Evolutionary conservation across 2,797 vertebrate species (phyloP), one percentile per base, ranked within the genome.

Genomic region (Darevskia mixta): DNA sequence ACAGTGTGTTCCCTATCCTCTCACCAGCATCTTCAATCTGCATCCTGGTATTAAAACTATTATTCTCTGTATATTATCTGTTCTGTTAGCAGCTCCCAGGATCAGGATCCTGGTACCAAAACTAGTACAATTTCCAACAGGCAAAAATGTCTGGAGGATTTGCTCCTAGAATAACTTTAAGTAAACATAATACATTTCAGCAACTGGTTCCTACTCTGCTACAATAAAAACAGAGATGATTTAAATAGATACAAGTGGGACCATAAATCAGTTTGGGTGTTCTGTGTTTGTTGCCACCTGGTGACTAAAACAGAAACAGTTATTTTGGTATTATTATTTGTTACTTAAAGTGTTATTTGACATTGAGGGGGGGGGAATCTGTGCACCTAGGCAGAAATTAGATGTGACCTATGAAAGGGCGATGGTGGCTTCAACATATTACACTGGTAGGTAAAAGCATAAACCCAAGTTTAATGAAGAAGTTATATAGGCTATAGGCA

Each of bases 241-340:
- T 55, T 2, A 17, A 25, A 73, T 32, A 55, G 23, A 58, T 27
- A 75, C 8, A 58, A 75, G 10, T 29, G n/a, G 23, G 23, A 8
- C 7, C 32, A 35, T 18, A 27, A 41, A 75, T 75, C 49, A 75
- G 23, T 78, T 32, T 78, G 76, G 43, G 29, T 66, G 20, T 29
- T 85, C 76, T 76, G 10, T 15, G 25, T 78, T 43, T 77, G 35
- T 85, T 77, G 38, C 17, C 73, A 85, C 58, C 35, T 78, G 84
- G 84, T 49, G 61, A 78, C 41, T 78, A 35, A 67, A 86, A 86
- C 38, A 61, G 41, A 45, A 67, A 86, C 77, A 43, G 15, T 66
- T 77, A 11, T 64, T 64, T 61, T 29, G 10, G 23, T 61, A 35
- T 38, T 49, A 5, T 41, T 49, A 29, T 80, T 7, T n/a, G 8